phyloP scores from a whole-genome alignment of 53 echinoderm and acorn worm genomes.

The Hippasteria phrygiana region DNA sequence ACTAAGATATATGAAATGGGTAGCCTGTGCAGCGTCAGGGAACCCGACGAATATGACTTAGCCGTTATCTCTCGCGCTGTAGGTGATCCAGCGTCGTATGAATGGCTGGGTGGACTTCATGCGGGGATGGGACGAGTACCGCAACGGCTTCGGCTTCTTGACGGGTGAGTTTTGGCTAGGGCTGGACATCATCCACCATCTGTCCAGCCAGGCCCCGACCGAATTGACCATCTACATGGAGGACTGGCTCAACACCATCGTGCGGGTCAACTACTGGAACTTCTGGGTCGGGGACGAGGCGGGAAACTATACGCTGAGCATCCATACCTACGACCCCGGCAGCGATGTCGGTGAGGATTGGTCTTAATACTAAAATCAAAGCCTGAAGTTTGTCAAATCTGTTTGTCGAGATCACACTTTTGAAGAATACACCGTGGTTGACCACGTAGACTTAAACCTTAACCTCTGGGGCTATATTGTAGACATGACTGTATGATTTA shows the following conservation, averaged over 20 bases:
- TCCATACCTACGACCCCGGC: constrained; percentile 57
- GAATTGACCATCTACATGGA: constrained; percentile 78
- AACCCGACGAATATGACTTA: no score
- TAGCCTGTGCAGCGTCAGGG: no score
- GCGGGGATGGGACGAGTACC: constrained; percentile 78
- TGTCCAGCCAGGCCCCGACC: constrained; percentile 62
- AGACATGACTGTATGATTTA: no score
- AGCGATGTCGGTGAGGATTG: constrained; percentile 68
- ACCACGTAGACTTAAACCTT: no score
- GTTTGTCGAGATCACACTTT: not conserved
- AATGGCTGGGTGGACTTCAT: constrained; percentile 77
- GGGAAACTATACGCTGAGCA: constrained; percentile 68
- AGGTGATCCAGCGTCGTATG: constrained; percentile 75
- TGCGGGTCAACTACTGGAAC: constrained; percentile 51
- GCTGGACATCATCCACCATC: constrained; percentile 71
- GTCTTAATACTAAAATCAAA: no score
- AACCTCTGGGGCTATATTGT: no score
- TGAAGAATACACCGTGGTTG: no score
- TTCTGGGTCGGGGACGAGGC: constrained; percentile 72
- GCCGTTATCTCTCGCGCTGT: no score
- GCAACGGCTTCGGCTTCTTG: constrained; percentile 74
- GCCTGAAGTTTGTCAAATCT: not conserved
- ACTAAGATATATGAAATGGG: no score
- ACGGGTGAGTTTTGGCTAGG: constrained; percentile 83
- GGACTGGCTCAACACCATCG: constrained; percentile 60